Conservation (phyloP, 2,888 invertebrate genomes). For the Drosophila nigritarsus region DNA sequence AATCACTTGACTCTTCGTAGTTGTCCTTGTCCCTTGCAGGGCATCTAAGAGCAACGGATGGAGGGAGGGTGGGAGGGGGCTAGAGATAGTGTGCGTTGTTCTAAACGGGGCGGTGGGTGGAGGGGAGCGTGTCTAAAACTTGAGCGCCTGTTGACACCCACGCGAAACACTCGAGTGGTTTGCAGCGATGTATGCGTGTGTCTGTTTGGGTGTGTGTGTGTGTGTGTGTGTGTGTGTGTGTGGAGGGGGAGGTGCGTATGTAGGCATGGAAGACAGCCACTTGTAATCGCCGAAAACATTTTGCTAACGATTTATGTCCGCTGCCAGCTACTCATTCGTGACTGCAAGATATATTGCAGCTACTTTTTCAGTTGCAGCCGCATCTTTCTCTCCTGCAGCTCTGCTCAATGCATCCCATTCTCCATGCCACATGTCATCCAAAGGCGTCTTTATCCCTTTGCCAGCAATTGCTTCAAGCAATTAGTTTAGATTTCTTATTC, state of each 20-base stretch:
- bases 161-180: conserved; percentile 53
- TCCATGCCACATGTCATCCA: conserved; percentile 41
- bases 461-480: conserved; percentile 58
- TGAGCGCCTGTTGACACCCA: conserved; percentile 71
- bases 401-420: conserved; percentile 57
- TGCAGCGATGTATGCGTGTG: background rate
- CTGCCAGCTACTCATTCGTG: conserved; percentile 57
- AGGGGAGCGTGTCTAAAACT: conserved; percentile 56
- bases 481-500: conserved; percentile 50
- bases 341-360: conserved; percentile 65
- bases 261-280: conserved; percentile 15
- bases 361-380: conserved; percentile 62
- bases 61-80: background rate
- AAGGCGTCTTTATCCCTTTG: conserved; percentile 20
- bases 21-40: conserved; percentile 70
- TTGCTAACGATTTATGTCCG: conserved; percentile 79
- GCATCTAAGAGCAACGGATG: conserved; percentile 10
- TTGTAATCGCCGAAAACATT: conserved; percentile 77
- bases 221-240: background rate
- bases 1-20: conserved; percentile 73
- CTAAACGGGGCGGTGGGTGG: background rate
- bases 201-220: background rate
- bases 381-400: conserved; percentile 3
- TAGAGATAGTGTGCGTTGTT: background rate
- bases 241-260: background rate